Conservation (phyloP, 2,888 invertebrate genomes). For the Pollenia angustigena region DNA sequence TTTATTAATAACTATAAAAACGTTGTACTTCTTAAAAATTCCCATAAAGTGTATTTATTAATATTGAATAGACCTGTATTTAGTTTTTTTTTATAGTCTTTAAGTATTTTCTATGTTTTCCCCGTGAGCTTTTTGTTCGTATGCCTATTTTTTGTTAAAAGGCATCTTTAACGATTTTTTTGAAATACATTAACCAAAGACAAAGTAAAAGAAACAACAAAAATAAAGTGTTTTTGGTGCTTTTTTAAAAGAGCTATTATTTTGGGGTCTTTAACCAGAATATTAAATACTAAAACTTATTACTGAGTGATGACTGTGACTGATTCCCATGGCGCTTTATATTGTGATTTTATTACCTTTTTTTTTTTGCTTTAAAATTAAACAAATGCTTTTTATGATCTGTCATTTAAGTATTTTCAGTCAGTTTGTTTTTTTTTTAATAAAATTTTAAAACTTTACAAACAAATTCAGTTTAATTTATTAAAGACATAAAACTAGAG, state of each 20-base stretch:
- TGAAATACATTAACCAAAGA: slow-evolving; percentile 21
- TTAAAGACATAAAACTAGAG: slow-evolving; percentile 24
- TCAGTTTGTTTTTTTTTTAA: not conserved
- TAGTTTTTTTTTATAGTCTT: slow-evolving; percentile 40
- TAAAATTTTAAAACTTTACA: not conserved
- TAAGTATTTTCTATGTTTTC: slow-evolving; percentile 32
- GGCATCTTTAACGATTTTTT: slow-evolving; percentile 61
- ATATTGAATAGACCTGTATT: slow-evolving; percentile 53
- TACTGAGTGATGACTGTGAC: not conserved
- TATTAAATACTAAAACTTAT: slow-evolving; percentile 13
- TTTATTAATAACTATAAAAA: slow-evolving; percentile 46
- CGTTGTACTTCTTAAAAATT: slow-evolving; percentile 41
- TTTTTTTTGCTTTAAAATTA: slow-evolving; percentile 13
- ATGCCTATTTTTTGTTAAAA: not conserved
- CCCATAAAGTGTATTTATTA: slow-evolving; percentile 64
- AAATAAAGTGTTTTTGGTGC: slow-evolving; percentile 30
- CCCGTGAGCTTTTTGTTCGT: slow-evolving; percentile 7
- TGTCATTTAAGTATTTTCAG: slow-evolving; percentile 32
- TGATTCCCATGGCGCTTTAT: slow-evolving; percentile 55
- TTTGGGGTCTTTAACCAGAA: slow-evolving; percentile 57
- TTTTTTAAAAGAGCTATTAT: slow-evolving; percentile 53
- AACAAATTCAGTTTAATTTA: not conserved
- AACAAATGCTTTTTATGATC: slow-evolving; percentile 39
- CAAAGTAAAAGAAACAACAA: not conserved
- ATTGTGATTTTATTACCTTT: slow-evolving; percentile 39